phyloP scores from a whole-genome alignment of 2,797 vertebrate species.

The Ctenopoma multispine region DNA sequence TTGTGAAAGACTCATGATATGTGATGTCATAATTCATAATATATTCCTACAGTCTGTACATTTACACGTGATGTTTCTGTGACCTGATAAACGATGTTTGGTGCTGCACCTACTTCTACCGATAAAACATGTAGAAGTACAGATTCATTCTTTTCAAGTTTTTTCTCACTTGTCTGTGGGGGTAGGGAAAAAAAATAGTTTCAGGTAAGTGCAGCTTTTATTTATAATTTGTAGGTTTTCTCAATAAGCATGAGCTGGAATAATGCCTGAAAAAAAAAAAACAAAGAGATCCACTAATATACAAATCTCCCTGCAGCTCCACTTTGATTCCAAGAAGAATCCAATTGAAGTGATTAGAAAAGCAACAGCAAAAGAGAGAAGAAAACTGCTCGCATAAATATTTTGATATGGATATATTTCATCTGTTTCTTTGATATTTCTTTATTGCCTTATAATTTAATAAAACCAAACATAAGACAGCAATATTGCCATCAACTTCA shows the following conservation, averaged over 20 bases:
- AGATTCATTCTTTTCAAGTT: constrained; percentile 4
- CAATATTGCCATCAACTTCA: constrained; percentile 35
- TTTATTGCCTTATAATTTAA: constrained; percentile 57
- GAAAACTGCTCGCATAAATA: constrained; percentile 9
- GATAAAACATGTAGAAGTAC: too few relatives aligned
- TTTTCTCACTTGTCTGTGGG: not conserved
- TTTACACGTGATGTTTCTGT: constrained; percentile 10
- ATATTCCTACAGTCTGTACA: not conserved
- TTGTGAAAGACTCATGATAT: too few relatives aligned
- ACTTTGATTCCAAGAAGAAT: constrained; percentile 25
- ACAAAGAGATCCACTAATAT: not conserved
- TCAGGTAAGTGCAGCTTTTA: constrained; percentile 16
- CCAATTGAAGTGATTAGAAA: constrained; percentile 32
- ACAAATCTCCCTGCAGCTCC: constrained; percentile 2
- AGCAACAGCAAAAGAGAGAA: constrained; percentile 6
- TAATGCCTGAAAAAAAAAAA: constrained; percentile 7
- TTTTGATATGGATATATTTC: constrained; percentile 20
- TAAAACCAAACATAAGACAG: constrained; percentile 21
- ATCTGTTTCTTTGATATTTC: constrained; percentile 29
- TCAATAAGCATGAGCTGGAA: constrained; percentile 16
- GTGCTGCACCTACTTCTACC: not conserved
- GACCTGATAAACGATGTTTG: not conserved
- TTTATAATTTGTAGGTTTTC: constrained; percentile 6
- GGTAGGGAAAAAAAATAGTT: too few relatives aligned
- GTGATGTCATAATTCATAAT: too few relatives aligned